Percentiles rank a stretch among this genome's conserved stretches.
Conservation (phyloP, 1,140 invertebrate genomes). For the Lepidurus arcticus region DNA sequence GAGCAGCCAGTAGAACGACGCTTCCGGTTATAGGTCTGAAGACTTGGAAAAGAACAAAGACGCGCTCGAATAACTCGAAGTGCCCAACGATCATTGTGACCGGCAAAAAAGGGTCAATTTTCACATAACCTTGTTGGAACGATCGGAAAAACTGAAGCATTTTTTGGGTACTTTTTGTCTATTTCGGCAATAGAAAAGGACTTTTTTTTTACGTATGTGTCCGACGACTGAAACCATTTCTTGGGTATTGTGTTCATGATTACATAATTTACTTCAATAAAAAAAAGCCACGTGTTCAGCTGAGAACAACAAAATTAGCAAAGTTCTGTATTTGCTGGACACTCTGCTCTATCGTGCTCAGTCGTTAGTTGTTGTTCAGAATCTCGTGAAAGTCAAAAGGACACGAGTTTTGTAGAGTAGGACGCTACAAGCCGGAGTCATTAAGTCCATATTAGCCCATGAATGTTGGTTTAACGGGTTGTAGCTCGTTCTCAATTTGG, state of each 20-base stretch:
- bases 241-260: no score
- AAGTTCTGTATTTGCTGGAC: no score
- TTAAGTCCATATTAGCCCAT: not conserved
- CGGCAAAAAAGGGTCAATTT: not conserved
- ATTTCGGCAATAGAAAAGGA: no score
- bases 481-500: not conserved
- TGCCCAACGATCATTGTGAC: not conserved
- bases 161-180: no score
- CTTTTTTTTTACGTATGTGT: no score
- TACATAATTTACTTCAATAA: no score
- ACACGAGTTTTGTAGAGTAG: not conserved
- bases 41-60: not conserved
- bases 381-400: not conserved
- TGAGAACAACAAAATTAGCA: no score
- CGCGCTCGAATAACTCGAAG: not conserved
- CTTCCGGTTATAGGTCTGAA: constrained; percentile 1
- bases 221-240: no score
- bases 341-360: no score
- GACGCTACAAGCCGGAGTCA: not conserved
- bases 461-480: constrained; percentile 3
- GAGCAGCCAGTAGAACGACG: not conserved
- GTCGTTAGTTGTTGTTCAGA: no score
- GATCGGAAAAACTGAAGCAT: not conserved
- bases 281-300: no score
- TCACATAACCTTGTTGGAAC: not conserved